phyloP scores from a whole-genome alignment of 1,140 invertebrate species.

The Epicauta chinensis region DNA sequence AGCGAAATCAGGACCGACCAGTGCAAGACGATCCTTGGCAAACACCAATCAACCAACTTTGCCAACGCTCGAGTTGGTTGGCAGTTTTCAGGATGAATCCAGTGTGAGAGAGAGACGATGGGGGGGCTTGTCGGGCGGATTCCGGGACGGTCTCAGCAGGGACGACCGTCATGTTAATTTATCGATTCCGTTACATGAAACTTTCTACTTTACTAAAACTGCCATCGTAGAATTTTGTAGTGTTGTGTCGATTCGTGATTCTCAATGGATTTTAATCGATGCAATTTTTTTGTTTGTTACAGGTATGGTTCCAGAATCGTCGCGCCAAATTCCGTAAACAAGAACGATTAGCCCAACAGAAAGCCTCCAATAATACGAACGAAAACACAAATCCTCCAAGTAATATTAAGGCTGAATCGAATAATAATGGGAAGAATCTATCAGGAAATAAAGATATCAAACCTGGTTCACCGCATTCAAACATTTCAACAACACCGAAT shows the following conservation, averaged over 20 bases:
- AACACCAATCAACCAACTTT: constrained; percentile 28
- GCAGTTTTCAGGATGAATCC: background rate
- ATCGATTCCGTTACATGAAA: no score
- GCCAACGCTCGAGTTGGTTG: constrained; percentile 6
- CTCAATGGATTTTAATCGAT: constrained; percentile 2
- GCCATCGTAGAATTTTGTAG: no score
- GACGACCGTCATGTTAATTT: no score
- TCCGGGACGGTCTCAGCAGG: no score
- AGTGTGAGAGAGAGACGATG: no score
- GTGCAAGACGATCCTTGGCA: constrained; percentile 28
- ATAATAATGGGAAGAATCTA: constrained; percentile 26
- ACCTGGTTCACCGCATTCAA: constrained; percentile 43
- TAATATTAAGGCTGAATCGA: constrained; percentile 37
- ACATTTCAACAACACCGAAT: constrained; percentile 44
- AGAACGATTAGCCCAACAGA: constrained; percentile 76
- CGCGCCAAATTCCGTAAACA: constrained; percentile 91
- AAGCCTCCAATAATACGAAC: constrained; percentile 44
- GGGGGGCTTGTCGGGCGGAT: no score
- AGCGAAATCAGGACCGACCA: constrained; percentile 24
- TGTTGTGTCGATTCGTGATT: background rate
- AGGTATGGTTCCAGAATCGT: constrained; percentile 95
- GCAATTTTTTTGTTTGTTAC: constrained; percentile 37
- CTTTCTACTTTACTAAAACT: no score
- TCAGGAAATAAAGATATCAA: constrained; percentile 40
- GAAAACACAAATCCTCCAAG: constrained; percentile 27